Conservation (phyloP, 2,888 invertebrate genomes). For the Trichogramma evanescens region DNA sequence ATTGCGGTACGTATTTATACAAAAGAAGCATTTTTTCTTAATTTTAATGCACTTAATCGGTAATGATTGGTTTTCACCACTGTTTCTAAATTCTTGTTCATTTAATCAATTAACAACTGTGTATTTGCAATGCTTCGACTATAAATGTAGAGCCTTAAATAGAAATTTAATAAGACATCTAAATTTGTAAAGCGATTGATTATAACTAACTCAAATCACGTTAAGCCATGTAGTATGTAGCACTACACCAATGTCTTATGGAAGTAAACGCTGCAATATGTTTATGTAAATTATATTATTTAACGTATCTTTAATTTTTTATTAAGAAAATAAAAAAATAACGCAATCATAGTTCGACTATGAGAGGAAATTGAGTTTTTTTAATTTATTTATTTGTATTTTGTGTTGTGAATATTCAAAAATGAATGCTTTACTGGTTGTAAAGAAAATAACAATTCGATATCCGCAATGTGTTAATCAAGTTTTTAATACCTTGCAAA, state of each 20-base stretch:
- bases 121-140: conserved; percentile 13
- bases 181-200: background rate
- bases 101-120: too few species aligned
- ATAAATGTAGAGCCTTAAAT: conserved; percentile 9
- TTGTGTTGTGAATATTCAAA: too few species aligned
- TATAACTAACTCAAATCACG: background rate
- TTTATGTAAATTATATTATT: conserved; percentile 7
- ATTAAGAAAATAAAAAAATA: background rate
- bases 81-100: background rate
- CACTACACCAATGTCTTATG: background rate
- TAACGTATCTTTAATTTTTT: conserved; percentile 12
- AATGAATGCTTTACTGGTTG: too few species aligned
- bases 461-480: too few species aligned
- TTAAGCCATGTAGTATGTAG: conserved; percentile 3
- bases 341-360: background rate
- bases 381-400: conserved; percentile 4
- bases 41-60: background rate
- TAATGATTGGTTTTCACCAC: conserved; percentile 1
- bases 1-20: background rate
- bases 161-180: background rate
- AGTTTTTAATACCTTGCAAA: too few species aligned
- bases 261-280: conserved; percentile 5
- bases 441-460: background rate
- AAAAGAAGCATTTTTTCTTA: background rate
- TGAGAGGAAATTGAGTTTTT: conserved; percentile 6